Evolutionary conservation across 2,113 vertebrate species (phyloP), one percentile per base, ranked within the genome.

Genomic region (Tenebrosternarchus preto): DNA sequence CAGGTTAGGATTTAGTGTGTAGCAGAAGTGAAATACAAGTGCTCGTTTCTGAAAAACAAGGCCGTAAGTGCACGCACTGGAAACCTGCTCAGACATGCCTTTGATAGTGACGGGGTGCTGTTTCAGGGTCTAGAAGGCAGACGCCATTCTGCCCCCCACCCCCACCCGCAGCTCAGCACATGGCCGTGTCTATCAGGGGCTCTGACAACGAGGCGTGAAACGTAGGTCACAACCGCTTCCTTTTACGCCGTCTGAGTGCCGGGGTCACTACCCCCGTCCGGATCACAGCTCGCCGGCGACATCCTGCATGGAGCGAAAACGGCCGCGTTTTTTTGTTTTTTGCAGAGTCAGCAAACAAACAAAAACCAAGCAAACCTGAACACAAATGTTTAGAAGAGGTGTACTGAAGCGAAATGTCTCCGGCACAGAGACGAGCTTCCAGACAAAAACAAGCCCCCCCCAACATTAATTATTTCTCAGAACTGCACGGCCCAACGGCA

Each of bases 391-490:
- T 9, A 1, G 33, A 25, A 60, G 27, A 64, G 60, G 24, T 70
- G 39, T 67, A 61, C 59, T 31, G 22, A 43, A 57, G 36, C 20
- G 66, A 25, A 24, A 24, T 4, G 57, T 60, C 22, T 71, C 86
- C 6, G 33, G 33, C 33, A 4, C 6, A 36, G 33, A 36, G 33
- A 36, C 33, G 33, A 36, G 33, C 33, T 4, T 36, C 6, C 33
- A 9, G 39, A 9, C 39, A 46, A 46, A 46, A 5, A 46, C 39
- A 46, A 5, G 9, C 39, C n/a, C n/a, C n/a, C n/a, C n/a, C n/a
- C n/a, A n/a, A 46, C 85, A 85, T 90, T 88, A 83, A 82, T 68
- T 75, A 81, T 81, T 75, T 81, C 39, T 31, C 25, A 17, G 61
- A 68, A 53, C 67, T 36, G 63, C 74, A 84, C 73, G 84, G 82